phyloP scores from a whole-genome alignment of 2,888 invertebrate genomes.

The Pasiphila rectangulata region DNA sequence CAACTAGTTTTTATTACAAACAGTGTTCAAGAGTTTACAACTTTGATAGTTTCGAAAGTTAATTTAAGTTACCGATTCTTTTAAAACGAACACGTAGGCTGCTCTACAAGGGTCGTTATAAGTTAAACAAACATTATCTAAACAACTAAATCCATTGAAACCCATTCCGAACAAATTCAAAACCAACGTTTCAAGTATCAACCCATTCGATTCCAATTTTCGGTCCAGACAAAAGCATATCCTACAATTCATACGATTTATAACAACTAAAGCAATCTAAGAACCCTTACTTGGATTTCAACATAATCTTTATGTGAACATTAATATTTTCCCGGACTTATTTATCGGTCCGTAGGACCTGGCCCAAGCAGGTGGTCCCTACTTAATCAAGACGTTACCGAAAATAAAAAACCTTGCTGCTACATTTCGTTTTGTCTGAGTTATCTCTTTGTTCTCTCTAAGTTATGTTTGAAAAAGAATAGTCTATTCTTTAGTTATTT shows the following conservation, averaged over 20 bases:
- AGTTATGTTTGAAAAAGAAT: constrained; percentile 59
- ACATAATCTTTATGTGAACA: constrained; percentile 70
- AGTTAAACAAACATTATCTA: not conserved
- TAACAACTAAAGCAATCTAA: constrained; percentile 55
- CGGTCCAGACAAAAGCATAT: constrained; percentile 52
- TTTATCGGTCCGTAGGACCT: constrained; percentile 68
- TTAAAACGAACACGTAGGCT: no score
- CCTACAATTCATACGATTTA: constrained; percentile 54
- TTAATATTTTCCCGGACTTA: constrained; percentile 71
- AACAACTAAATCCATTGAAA: constrained; percentile 7
- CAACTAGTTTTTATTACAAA: no score
- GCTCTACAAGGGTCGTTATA: not conserved
- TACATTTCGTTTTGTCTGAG: constrained; percentile 71
- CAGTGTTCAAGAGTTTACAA: no score
- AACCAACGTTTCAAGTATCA: constrained; percentile 28
- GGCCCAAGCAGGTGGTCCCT: constrained; percentile 75
- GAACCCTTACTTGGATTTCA: constrained; percentile 63
- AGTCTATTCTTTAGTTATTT: constrained; percentile 68
- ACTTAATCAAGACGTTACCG: constrained; percentile 81
- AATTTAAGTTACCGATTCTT: no score
- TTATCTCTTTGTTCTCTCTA: constrained; percentile 66
- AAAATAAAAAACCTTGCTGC: constrained; percentile 66
- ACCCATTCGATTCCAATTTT: constrained; percentile 31
- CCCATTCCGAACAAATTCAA: constrained; percentile 24
- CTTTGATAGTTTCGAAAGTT: no score